Percentiles rank a stretch among this genome's conserved stretches.
phyloP scores from a whole-genome alignment of 2,797 vertebrate species.

The Myoxocephalus aenaeus region DNA sequence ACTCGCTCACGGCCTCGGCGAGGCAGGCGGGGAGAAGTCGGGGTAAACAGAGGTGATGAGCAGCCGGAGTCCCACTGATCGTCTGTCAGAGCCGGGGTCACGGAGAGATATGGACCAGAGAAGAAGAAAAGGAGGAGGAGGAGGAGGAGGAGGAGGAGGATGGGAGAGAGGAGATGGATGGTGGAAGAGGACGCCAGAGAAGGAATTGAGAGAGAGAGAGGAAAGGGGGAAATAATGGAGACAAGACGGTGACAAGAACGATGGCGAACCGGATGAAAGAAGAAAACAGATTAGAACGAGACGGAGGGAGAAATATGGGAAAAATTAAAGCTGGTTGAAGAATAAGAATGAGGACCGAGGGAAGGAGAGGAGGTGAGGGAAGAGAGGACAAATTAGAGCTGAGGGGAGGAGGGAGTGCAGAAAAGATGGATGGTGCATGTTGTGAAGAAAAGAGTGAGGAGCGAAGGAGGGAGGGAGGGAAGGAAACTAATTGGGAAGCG shows the following conservation, averaged over 20 bases:
- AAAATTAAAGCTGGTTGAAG: not conserved
- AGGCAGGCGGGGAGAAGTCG: constrained; percentile 34
- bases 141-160: constrained; percentile 1
- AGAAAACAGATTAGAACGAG: not conserved
- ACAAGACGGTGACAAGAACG: constrained; percentile 7
- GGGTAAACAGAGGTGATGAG: constrained; percentile 62
- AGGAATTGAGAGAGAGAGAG: not conserved
- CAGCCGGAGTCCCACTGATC: constrained; percentile 50
- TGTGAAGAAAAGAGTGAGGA: not conserved
- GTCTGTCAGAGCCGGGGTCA: constrained; percentile 69
- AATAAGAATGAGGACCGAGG: not conserved
- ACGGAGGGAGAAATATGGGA: not conserved
- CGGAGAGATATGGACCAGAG: constrained; percentile 18
- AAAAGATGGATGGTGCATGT: constrained; percentile 25
- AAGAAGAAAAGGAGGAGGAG: not conserved
- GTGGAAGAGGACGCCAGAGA: not conserved
- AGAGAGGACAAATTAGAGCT: constrained; percentile 23
- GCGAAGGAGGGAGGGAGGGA: not conserved
- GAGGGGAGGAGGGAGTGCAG: not conserved
- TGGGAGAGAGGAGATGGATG: constrained; percentile 37
- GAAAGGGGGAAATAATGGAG: not conserved
- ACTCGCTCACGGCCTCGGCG: constrained; percentile 53
- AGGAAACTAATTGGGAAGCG: constrained; percentile 11
- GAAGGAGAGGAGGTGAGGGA: not conserved
- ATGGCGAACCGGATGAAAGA: constrained; percentile 14